Evolutionary conservation across 2,797 vertebrate species (phyloP).

Genomic region (Pipistrellus nathusii): DNA sequence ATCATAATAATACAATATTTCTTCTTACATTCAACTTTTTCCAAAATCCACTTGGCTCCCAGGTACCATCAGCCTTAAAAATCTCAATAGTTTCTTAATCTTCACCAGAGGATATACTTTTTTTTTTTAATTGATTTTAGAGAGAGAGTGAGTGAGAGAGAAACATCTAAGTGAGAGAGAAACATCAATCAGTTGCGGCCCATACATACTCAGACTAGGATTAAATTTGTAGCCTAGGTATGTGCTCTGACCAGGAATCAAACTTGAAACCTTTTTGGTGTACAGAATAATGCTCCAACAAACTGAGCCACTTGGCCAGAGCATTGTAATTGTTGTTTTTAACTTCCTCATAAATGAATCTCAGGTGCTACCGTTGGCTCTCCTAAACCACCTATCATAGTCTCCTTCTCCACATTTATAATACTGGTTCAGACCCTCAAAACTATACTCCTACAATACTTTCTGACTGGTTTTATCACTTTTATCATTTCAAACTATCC

Average conservation of each 20-base stretch:
- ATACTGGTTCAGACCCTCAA: not conserved
- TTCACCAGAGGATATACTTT: not conserved
- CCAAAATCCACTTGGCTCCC: not conserved
- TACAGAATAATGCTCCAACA: not conserved
- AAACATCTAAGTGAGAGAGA: not conserved
- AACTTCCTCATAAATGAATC: not conserved
- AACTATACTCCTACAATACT: not conserved
- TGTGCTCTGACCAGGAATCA: not conserved
- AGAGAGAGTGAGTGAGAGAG: not conserved
- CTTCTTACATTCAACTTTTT: not conserved
- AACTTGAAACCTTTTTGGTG: not conserved
- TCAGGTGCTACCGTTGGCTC: not conserved
- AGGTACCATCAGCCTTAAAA: not conserved
- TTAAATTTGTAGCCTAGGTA: not conserved
- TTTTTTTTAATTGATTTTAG: not conserved
- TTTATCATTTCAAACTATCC: not conserved
- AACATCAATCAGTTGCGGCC: not conserved
- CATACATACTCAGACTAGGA: not conserved
- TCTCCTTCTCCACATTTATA: not conserved
- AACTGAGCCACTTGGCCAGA: not conserved
- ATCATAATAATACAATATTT: not conserved
- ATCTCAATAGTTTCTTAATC: not conserved
- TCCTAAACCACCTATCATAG: not conserved
- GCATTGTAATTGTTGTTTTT: not conserved
- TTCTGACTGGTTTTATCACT: not conserved